Conservation (phyloP, 1,140 invertebrate species). For the Platorchestia sp. region DNA sequence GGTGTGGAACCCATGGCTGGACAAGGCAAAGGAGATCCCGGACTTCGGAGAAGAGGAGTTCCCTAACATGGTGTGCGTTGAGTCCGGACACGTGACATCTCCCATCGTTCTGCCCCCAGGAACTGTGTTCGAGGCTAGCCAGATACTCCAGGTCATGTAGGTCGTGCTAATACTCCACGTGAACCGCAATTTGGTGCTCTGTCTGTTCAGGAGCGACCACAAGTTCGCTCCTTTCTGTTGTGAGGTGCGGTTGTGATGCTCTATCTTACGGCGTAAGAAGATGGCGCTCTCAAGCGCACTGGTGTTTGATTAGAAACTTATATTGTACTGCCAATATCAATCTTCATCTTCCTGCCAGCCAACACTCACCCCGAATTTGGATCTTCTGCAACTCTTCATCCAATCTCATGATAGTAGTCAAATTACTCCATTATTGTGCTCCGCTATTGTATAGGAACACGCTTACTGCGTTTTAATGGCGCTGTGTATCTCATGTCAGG, state of each 20-base stretch:
- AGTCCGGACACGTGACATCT: conserved; percentile 88
- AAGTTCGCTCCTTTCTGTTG: neutral
- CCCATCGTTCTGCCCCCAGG: conserved; percentile 88
- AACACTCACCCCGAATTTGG: neutral
- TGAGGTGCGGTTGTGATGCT: neutral
- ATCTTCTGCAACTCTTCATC: neutral
- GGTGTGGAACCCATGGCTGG: conserved; percentile 96
- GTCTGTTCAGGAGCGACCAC: neutral
- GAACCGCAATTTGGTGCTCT: neutral
- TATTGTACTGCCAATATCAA: neutral
- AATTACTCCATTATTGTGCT: neutral
- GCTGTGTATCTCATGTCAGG: neutral
- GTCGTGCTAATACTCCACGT: neutral
- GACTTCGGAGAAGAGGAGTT: conserved; percentile 97
- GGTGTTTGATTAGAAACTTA: neutral
- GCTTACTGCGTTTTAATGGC: neutral
- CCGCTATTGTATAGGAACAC: no score
- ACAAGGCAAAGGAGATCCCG: conserved; percentile 89
- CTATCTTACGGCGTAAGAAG: neutral
- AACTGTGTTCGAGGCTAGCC: conserved; percentile 88
- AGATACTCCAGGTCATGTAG: conserved; percentile 84
- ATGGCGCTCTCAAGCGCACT: neutral
- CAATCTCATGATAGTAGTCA: neutral
- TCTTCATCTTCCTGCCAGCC: neutral
- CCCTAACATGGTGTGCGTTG: conserved; percentile 95